phyloP scores from a whole-genome alignment of 2,888 invertebrate species.

The Stenichneumon culpator region DNA sequence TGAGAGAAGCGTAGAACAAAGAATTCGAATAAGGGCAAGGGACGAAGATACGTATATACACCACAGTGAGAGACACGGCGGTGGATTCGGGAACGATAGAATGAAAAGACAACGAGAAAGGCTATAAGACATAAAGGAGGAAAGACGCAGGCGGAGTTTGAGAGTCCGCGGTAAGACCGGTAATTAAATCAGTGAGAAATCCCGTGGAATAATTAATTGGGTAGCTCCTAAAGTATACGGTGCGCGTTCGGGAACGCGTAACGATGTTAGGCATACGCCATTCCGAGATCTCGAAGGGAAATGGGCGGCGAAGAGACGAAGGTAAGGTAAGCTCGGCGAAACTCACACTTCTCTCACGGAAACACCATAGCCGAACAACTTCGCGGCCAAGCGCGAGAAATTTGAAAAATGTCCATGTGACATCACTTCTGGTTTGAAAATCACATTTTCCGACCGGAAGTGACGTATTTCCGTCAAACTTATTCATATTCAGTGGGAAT shows the following conservation, averaged over 20 bases:
- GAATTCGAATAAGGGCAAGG: constrained; percentile 50
- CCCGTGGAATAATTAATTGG: constrained; percentile 83
- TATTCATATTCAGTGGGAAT: no score
- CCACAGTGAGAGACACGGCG: neutral
- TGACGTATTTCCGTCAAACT: no score
- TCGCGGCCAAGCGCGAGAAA: constrained; percentile 5
- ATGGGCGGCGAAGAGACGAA: constrained; percentile 46
- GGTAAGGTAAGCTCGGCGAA: constrained; percentile 30
- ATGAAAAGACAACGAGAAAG: constrained; percentile 61
- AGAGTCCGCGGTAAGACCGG: constrained; percentile 75
- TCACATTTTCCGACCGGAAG: no score
- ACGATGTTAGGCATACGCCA: constrained; percentile 77
- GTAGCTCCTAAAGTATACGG: constrained; percentile 80
- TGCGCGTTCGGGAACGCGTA: constrained; percentile 81
- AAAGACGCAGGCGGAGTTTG: constrained; percentile 66
- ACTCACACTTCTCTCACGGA: constrained; percentile 19
- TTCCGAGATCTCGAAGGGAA: constrained; percentile 72
- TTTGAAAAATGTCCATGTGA: neutral
- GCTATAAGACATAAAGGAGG: constrained; percentile 61
- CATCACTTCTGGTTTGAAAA: no score
- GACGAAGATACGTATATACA: constrained; percentile 32
- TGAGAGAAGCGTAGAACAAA: constrained; percentile 31
- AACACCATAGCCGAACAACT: constrained; percentile 32
- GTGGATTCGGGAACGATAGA: constrained; percentile 46
- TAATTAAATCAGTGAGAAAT: constrained; percentile 83